phyloP scores from a whole-genome alignment of 1,140 invertebrate species.

The Dreissena rostriformis region DNA sequence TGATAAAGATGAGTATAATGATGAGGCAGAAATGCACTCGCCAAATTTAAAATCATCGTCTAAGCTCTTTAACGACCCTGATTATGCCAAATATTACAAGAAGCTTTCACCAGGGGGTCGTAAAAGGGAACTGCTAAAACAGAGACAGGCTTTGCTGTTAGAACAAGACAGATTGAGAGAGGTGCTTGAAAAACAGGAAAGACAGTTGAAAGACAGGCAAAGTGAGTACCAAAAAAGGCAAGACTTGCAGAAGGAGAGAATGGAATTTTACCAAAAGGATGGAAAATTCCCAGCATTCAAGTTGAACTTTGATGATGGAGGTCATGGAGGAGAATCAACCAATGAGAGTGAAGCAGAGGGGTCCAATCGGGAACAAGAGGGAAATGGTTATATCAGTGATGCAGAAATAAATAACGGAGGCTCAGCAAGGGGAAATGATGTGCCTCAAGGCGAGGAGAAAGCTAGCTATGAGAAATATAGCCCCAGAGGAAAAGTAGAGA shows the following conservation, averaged over 20 bases:
- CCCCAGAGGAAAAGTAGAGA: conserved; percentile 25
- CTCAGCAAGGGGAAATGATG: background rate
- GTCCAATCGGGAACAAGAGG: background rate
- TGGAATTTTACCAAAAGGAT: conserved; percentile 51
- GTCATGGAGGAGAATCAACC: conserved; percentile 1
- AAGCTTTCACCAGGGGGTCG: conserved; percentile 44
- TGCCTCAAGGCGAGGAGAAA: background rate
- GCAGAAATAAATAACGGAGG: background rate
- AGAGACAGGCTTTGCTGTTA: conserved; percentile 51
- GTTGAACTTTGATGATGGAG: conserved; percentile 31
- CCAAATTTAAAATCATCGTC: conserved; percentile 37
- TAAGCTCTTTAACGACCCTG: conserved; percentile 39
- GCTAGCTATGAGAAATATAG: conserved; percentile 31
- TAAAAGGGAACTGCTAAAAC: conserved; percentile 41
- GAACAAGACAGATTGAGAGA: conserved; percentile 40
- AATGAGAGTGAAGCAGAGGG: background rate
- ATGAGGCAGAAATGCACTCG: conserved; percentile 37
- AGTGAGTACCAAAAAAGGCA: conserved; percentile 41
- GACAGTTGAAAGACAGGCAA: conserved; percentile 34
- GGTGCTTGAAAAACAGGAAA: conserved; percentile 46
- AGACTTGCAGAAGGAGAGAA: conserved; percentile 49
- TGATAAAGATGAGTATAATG: conserved; percentile 33
- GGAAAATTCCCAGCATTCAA: conserved; percentile 51
- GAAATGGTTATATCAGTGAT: background rate
- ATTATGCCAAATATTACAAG: conserved; percentile 49